Evolutionary conservation across 2,113 vertebrate species (phyloP), one percentile per base, ranked within the genome.

Genomic region (Sciurus niger): DNA sequence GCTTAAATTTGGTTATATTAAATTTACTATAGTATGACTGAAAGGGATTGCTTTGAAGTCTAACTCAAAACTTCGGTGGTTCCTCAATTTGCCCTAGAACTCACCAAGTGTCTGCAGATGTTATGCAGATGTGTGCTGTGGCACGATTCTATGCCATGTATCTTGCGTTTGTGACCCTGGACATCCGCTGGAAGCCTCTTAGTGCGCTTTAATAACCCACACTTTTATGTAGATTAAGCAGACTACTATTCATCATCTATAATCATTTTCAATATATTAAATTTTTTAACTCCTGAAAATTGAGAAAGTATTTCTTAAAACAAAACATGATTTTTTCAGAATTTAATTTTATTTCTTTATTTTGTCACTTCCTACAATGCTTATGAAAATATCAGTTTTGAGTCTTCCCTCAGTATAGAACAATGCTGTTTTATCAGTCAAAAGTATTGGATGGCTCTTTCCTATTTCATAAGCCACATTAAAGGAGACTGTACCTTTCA

Each of bases 1-100:
- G 68, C 2, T 85, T 90, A 96, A 96, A 97, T 96, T 85, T 28
- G 2, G 95, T 94, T 60, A 76, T 32, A 73, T 91, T 93, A 18
- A 93, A 91, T 76, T 95, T 89, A 34, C 83, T 85, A 32, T 90
- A 96, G 90, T 40, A 94, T 53, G 95, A 97, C 74, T 74, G 0
- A 96, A 89, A 86, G 79, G 7, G 34, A 58, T 46, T 87, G 8
- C 37, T 94, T 84, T 94, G 82, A 96, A 72, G 11, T 96, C 55
- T 80, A 86, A 63, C 63, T 32, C 60, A 24, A 46, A 91, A 97
- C 93, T 55, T 70, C 20, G 92, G 53, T 87, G 32, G 8, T 53
- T 10, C 17, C 9, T 91, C 86, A 58, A 51, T 77, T 89, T 58
- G n/a, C 40, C 40, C 79, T 48, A n/a, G 40, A 67, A 93, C 40